phyloP scores from a whole-genome alignment of 2,888 invertebrate genomes.

The Lasioglossum leucozonium region DNA sequence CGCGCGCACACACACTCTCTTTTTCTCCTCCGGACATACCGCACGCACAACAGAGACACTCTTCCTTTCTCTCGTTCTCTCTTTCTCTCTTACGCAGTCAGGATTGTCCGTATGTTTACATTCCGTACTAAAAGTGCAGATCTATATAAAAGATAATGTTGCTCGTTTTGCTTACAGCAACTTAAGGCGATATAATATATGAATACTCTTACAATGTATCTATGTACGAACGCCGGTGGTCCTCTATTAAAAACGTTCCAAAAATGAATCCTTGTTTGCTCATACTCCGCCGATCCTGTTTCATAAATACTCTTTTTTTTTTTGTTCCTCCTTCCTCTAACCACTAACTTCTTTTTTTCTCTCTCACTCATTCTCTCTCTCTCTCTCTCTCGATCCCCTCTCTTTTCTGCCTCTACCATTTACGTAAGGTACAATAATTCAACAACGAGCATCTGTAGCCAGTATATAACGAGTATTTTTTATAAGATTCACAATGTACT shows the following conservation, averaged over 20 bases:
- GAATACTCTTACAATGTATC: conserved; percentile 57
- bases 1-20: not conserved
- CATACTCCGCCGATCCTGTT: conserved; percentile 40
- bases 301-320: conserved; percentile 16
- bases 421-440: conserved; percentile 52
- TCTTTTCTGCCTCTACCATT: conserved; percentile 32
- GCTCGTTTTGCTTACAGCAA: conserved; percentile 51
- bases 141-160: conserved; percentile 66
- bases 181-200: conserved; percentile 57
- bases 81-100: conserved; percentile 34
- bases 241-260: conserved; percentile 63
- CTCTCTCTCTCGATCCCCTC: not conserved
- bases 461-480: conserved; percentile 52
- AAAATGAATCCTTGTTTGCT: conserved; percentile 52
- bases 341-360: not conserved
- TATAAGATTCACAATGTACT: conserved; percentile 48
- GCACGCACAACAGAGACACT: not conserved
- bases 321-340: not conserved
- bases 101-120: conserved; percentile 60
- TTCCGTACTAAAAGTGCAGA: conserved; percentile 63
- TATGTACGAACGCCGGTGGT: conserved; percentile 62
- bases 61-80: not conserved
- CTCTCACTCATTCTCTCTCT: not conserved
- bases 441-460: conserved; percentile 62
- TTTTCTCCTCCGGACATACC: not conserved